These are phyloP conservation scores for Lontra canadensis DNA, from an alignment of 2,113 vertebrate species.

Conservation along the genomic window DNA sequence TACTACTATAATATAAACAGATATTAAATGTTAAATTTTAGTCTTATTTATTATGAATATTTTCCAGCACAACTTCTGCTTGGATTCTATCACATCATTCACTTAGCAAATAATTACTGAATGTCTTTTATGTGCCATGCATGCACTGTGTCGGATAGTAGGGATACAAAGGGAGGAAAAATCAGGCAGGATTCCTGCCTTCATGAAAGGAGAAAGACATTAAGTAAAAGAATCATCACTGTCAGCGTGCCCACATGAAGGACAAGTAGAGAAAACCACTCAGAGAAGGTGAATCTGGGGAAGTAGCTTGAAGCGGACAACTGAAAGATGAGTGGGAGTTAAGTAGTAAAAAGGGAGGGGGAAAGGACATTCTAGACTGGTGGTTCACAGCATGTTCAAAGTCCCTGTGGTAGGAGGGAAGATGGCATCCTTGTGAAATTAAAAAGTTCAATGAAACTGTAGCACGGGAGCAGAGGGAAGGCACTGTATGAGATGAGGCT, in stretches of 20 bases:
- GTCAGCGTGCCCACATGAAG: not conserved
- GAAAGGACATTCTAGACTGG: not conserved
- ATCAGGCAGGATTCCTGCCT: not conserved
- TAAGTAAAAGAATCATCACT: not conserved
- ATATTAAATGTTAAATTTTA: slow-evolving; percentile 36
- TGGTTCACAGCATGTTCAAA: not conserved
- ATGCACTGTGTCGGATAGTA: not conserved
- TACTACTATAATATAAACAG: not conserved
- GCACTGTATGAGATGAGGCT: not conserved
- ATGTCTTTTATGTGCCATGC: not conserved
- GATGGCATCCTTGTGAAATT: not conserved
- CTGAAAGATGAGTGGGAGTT: not conserved
- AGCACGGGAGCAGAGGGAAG: not conserved
- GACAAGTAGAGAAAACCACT: not conserved
- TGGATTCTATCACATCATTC: not conserved
- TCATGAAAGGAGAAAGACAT: not conserved
- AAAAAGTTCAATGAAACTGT: not conserved
- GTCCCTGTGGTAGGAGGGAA: not conserved
- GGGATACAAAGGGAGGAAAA: not conserved
- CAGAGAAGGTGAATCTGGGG: not conserved
- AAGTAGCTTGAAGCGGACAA: not conserved
- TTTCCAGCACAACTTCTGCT: not conserved
- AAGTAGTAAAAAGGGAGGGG: not conserved
- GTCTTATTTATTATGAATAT: not conserved
- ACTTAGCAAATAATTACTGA: slow-evolving; percentile 11